Percentiles rank a stretch among this genome's conserved stretches.
Evolutionary conservation across 2,888 invertebrate genomes (phyloP).

Genomic region (Microplitis manilae): DNA sequence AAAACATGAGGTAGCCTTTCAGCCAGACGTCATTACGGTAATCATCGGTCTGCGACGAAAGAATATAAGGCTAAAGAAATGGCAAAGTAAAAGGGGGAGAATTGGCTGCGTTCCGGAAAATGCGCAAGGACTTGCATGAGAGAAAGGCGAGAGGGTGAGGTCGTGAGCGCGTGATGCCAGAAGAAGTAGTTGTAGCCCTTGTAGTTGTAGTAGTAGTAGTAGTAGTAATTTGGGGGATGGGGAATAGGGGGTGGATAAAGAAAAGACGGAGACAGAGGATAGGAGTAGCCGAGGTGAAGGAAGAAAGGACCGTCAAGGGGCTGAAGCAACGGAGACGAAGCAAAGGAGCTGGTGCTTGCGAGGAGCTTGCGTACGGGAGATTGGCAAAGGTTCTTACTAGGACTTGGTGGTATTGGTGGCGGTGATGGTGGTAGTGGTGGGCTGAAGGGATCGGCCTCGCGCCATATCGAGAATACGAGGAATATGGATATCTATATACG

Average conservation of each 20-base stretch:
- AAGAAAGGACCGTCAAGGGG: neutral
- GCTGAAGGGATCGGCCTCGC: neutral
- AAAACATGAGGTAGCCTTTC: conserved; percentile 4
- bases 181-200: conserved; percentile 21
- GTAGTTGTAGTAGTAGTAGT: conserved; percentile 5
- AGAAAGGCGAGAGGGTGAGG: conserved; percentile 15
- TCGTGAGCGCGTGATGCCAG: conserved; percentile 17
- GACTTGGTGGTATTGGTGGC: neutral
- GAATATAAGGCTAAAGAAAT: conserved; percentile 14
- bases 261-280: conserved; percentile 11
- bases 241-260: neutral
- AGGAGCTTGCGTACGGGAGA: conserved; percentile 39
- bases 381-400: conserved; percentile 30
- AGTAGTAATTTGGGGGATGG: neutral
- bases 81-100: conserved; percentile 21
- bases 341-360: conserved; percentile 7
- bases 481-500: conserved; percentile 5
- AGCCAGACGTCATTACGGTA: conserved; percentile 9
- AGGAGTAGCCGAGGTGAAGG: neutral
- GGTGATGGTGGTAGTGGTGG: neutral
- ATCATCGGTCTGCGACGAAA: conserved; percentile 12
- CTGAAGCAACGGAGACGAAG: neutral
- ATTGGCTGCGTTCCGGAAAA: conserved; percentile 28
- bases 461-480: neutral
- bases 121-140: conserved; percentile 27